Conservation (phyloP, 2,113 vertebrate genomes). For the Hydrolagus affinis region DNA sequence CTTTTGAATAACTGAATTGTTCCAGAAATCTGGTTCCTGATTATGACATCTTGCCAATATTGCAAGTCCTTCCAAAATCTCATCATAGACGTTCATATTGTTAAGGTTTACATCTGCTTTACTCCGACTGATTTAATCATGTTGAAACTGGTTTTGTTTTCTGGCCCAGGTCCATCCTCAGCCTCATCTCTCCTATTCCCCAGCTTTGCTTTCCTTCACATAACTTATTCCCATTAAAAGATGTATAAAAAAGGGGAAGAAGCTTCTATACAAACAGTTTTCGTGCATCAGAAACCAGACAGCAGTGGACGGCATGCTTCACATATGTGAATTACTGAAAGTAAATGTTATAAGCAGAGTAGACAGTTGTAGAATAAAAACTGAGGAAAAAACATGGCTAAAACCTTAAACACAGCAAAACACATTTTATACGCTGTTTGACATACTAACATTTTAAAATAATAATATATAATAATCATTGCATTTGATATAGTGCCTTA, state of each 20-base stretch:
- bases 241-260: slow-evolving; percentile 22
- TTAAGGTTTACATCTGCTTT: neutral
- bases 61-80: slow-evolving; percentile 3
- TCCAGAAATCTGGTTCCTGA: neutral
- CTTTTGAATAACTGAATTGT: neutral
- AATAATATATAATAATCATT: too few species aligned
- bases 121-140: neutral
- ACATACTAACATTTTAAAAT: too few species aligned
- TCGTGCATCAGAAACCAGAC: neutral
- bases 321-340: neutral
- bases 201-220: slow-evolving; percentile 27
- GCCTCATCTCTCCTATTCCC: neutral
- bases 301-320: neutral
- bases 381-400: too few species aligned
- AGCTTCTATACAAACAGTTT: neutral
- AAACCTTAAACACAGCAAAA: neutral
- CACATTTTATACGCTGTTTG: too few species aligned
- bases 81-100: neutral
- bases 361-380: too few species aligned
- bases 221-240: slow-evolving; percentile 28
- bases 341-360: neutral
- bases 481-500: too few species aligned
- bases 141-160: slow-evolving; percentile 11
- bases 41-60: neutral
- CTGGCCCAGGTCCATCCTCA: neutral